Conservation (phyloP, 2,888 invertebrate species). For the Eristalis tenax region DNA sequence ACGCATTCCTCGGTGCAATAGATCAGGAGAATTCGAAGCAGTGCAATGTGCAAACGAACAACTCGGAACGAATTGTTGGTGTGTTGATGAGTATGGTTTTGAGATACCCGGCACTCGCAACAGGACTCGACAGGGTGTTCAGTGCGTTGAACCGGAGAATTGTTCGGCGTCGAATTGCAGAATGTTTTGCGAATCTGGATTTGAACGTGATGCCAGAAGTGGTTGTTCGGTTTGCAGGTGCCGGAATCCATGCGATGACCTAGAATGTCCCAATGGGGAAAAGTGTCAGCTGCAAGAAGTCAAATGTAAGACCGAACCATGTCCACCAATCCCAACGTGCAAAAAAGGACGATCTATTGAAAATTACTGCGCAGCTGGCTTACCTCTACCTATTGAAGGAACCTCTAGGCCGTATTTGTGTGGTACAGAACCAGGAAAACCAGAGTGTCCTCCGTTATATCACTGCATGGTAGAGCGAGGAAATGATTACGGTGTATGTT, state of each 20-base stretch:
- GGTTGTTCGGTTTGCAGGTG: slow-evolving; percentile 92
- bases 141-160: slow-evolving; percentile 83
- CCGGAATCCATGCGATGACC: slow-evolving; percentile 89
- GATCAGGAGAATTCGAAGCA: slow-evolving; percentile 87
- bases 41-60: slow-evolving; percentile 88
- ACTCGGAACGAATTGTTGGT: slow-evolving; percentile 89
- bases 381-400: slow-evolving; percentile 87
- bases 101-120: slow-evolving; percentile 89
- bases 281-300: slow-evolving; percentile 90
- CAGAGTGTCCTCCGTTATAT: slow-evolving; percentile 91
- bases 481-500: slow-evolving; percentile 94
- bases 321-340: slow-evolving; percentile 93
- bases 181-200: slow-evolving; percentile 93
- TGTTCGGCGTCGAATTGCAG: slow-evolving; percentile 92
- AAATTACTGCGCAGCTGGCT: slow-evolving; percentile 90
- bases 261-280: slow-evolving; percentile 89
- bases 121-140: slow-evolving; percentile 75
- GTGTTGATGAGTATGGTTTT: slow-evolving; percentile 89
- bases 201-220: slow-evolving; percentile 85
- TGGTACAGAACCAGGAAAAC: slow-evolving; percentile 90
- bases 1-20: slow-evolving; percentile 87
- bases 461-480: slow-evolving; percentile 90
- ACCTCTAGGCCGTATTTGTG: slow-evolving; percentile 91
- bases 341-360: slow-evolving; percentile 89
- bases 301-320: slow-evolving; percentile 89